A percentile compares a stretch with the other conserved stretches of the same genome.
Conservation (phyloP, 2,888 invertebrate genomes). For the Dolomedes plantarius region DNA sequence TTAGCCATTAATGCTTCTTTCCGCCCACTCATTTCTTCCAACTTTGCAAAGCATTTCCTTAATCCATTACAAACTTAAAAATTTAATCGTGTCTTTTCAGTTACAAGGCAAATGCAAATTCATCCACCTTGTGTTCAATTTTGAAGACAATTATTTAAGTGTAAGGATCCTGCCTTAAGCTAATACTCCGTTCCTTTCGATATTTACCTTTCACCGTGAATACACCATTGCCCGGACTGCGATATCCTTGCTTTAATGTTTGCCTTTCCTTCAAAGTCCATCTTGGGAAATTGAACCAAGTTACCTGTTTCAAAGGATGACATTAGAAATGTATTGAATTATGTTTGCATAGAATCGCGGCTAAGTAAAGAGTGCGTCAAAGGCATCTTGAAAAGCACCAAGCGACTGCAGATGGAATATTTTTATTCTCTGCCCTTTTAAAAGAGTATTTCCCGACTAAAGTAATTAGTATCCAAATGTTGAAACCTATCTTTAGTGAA, state of each 20-base stretch:
- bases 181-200: constrained; percentile 2
- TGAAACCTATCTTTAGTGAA: neutral
- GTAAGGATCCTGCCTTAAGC: neutral
- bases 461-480: neutral
- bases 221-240: neutral
- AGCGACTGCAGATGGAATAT: neutral
- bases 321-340: constrained; percentile 17
- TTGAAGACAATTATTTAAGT: constrained; percentile 13
- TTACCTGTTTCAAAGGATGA: constrained; percentile 12
- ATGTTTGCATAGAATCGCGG: constrained; percentile 9
- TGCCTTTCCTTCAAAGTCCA: constrained; percentile 14
- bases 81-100: neutral
- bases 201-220: constrained; percentile 5
- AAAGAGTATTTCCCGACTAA: neutral
- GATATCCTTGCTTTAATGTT: constrained; percentile 2
- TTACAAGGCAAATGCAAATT: neutral
- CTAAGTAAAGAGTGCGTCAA: constrained; percentile 3
- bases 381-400: neutral
- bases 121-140: neutral
- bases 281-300: constrained; percentile 9
- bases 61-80: neutral
- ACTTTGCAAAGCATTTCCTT: neutral
- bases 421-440: neutral
- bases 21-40: too few relatives aligned
- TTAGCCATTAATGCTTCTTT: too few relatives aligned